phyloP scores from a whole-genome alignment of 2,888 invertebrate genomes.

The Aspidiotus destructor region DNA sequence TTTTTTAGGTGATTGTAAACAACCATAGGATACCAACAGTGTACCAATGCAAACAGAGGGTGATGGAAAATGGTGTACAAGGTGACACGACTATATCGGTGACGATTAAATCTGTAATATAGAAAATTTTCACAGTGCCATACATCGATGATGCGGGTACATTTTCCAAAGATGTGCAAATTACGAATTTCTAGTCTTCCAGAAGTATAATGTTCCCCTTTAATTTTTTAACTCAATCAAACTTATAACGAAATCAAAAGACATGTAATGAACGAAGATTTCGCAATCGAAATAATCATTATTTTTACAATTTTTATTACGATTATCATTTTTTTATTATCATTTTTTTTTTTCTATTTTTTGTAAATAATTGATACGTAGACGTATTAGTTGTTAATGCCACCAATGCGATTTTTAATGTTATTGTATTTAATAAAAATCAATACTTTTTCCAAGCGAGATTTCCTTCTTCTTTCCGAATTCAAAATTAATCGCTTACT shows the following conservation, averaged over 20 bases:
- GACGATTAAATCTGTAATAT: slow-evolving; percentile 11
- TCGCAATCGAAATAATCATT: slow-evolving; percentile 21
- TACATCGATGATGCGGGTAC: slow-evolving; percentile 12
- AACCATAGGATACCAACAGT: neutral
- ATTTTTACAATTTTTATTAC: neutral
- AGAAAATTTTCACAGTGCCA: slow-evolving; percentile 10
- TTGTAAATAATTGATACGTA: too few relatives aligned
- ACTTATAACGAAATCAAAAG: slow-evolving; percentile 19
- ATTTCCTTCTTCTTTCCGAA: too few relatives aligned
- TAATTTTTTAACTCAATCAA: slow-evolving; percentile 17
- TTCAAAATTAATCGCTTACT: too few relatives aligned
- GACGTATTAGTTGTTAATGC: too few relatives aligned
- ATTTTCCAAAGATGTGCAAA: neutral
- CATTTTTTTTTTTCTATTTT: too few relatives aligned
- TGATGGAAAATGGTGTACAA: slow-evolving; percentile 1
- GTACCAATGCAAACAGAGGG: neutral
- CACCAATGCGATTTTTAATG: too few relatives aligned
- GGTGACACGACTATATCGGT: slow-evolving; percentile 18
- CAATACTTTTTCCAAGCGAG: too few relatives aligned
- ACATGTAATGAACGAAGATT: slow-evolving; percentile 10
- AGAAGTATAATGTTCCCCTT: slow-evolving; percentile 7
- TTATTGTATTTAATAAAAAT: too few relatives aligned
- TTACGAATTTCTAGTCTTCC: slow-evolving; percentile 22
- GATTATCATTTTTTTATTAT: too few relatives aligned
- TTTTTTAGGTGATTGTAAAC: slow-evolving; percentile 18